phyloP scores from a whole-genome alignment of 2,888 invertebrate species.

The Chromoteleia sp. region DNA sequence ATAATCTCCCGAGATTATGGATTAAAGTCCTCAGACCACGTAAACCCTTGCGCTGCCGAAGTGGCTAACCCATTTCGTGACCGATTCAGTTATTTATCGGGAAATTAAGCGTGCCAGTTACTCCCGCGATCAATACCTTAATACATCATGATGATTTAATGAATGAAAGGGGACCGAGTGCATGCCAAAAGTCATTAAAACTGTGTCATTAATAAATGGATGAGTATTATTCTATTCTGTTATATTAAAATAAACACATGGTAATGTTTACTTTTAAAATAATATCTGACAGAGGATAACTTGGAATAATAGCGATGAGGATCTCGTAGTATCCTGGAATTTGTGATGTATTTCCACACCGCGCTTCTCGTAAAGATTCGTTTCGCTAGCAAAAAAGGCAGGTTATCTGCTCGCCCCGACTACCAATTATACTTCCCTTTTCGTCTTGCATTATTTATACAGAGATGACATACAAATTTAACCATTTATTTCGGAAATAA shows the following conservation, averaged over 20 bases:
- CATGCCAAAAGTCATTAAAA: constrained; percentile 2
- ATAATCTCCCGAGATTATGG: constrained; percentile 22
- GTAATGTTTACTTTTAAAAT: constrained; percentile 37
- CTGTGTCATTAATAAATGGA: constrained; percentile 1
- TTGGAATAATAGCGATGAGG: constrained; percentile 63
- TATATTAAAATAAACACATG: constrained; percentile 13
- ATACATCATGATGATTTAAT: constrained; percentile 31
- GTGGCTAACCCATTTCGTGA: constrained; percentile 24
- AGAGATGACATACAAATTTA: constrained; percentile 17
- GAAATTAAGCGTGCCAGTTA: constrained; percentile 51
- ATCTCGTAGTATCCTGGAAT: constrained; percentile 67
- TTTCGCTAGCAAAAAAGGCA: constrained; percentile 40
- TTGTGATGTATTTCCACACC: constrained; percentile 63
- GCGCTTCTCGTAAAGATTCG: constrained; percentile 58
- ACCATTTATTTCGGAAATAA: neutral
- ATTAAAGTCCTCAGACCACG: constrained; percentile 11
- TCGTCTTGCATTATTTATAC: constrained; percentile 35
- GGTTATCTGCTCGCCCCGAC: constrained; percentile 26
- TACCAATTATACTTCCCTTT: constrained; percentile 44
- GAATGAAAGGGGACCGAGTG: constrained; percentile 4
- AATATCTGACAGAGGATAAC: constrained; percentile 58
- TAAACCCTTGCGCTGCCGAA: constrained; percentile 20
- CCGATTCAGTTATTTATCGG: constrained; percentile 47
- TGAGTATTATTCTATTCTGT: constrained; percentile 9
- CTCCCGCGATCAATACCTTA: constrained; percentile 16